Evolutionary conservation across 2,113 vertebrate species (phyloP), one percentile per base, ranked within the genome.

Genomic region (Cnemophilus loriae): DNA sequence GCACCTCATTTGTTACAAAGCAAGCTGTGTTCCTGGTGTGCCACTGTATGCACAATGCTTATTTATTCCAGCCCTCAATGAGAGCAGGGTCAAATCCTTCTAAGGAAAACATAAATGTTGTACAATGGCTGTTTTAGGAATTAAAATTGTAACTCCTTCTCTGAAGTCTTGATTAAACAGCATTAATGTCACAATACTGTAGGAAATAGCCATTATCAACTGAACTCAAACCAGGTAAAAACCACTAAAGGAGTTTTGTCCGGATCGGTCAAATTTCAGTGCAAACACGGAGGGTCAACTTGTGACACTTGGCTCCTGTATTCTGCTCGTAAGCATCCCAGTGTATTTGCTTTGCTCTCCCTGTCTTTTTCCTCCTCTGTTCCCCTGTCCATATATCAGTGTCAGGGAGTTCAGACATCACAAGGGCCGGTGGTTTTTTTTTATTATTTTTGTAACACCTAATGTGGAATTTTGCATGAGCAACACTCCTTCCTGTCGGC

Each of bases 401-500:
- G 96, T 96, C 95, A 49, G 73, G 37, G 83, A 95, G 93, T 97
- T 96, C 96, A 96, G 95, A 96, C 96, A 96, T 97, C 96, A 97
- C 93, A 93, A 90, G 96, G 83, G 76, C 93, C 49, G 80, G 71
- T 96, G 71, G 5, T 21, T 59, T 92, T 95, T 95, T 96, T 97
- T 93, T 75, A 84, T 97, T 97, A 94, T 96, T 97, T 94, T 97
- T 97, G 92, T 93, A 96, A 85, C 1, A 79, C 92, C 83, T 97
- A 96, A 97, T 97, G 96, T 97, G 96, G 96, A 97, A 97, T 96
- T 97, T 97, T 10, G 65, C 57, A 87, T 96, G 96, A 96, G 95
- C 92, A 96, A 95, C 96, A 96, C 90, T 97, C 96, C 92, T 97
- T 97, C 96, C 96, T 97, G 96, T 94, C 57, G 27, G 96, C 82